Conservation (phyloP, 2,888 invertebrate genomes). For the Hyposoter dolosus region DNA sequence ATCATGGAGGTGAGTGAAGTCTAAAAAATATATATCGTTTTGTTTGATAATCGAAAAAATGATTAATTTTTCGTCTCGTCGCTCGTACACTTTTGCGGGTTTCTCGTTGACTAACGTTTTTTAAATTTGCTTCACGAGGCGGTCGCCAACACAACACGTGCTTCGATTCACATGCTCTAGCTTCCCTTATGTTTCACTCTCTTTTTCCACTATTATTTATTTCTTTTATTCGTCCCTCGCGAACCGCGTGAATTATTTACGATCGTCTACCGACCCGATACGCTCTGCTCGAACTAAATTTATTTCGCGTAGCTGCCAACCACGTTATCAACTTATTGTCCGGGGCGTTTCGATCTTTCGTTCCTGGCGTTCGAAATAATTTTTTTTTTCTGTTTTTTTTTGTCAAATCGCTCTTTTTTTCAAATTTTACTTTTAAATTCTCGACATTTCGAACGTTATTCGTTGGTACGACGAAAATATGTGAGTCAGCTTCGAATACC, state of each 20-base stretch:
- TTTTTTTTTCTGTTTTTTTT: neutral
- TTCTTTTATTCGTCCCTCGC: neutral
- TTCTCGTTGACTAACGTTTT: constrained; percentile 30
- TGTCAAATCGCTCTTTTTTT: neutral
- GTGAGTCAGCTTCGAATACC: neutral
- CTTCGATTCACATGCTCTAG: constrained; percentile 69
- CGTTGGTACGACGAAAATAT: neutral
- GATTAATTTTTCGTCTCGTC: neutral
- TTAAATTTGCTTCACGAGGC: constrained; percentile 40
- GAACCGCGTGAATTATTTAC: constrained; percentile 53
- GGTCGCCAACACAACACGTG: constrained; percentile 66
- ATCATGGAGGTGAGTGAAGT: constrained; percentile 82
- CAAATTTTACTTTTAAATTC: neutral
- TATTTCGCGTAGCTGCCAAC: constrained; percentile 35
- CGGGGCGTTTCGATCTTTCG: neutral
- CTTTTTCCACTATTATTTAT: constrained; percentile 39
- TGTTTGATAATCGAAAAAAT: neutral
- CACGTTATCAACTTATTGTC: neutral
- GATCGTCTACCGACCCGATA: constrained; percentile 29
- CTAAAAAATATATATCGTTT: neutral
- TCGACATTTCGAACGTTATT: neutral
- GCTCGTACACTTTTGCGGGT: constrained; percentile 26
- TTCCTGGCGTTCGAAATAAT: neutral
- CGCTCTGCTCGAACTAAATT: constrained; percentile 20
- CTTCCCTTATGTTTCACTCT: constrained; percentile 5